Evolutionary conservation across 2,888 invertebrate genomes (phyloP).

Genomic region (Scaptomyza parva): DNA sequence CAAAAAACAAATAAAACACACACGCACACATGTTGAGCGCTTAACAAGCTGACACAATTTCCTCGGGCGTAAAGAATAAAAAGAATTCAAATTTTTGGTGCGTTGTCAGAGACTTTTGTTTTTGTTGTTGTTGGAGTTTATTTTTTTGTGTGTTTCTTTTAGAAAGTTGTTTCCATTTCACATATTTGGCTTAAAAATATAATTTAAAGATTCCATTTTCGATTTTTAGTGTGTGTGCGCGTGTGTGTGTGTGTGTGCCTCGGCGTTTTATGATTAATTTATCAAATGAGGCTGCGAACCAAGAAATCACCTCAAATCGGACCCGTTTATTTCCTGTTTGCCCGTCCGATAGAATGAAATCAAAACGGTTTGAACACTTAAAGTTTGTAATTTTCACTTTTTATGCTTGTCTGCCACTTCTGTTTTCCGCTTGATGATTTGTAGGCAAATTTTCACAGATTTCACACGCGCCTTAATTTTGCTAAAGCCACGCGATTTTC

Average conservation of each 20-base stretch:
- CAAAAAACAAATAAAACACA: slow-evolving; percentile 23
- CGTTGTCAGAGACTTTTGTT: slow-evolving; percentile 32
- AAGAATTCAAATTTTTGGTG: slow-evolving; percentile 73
- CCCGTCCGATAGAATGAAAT: slow-evolving; percentile 15
- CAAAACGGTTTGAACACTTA: slow-evolving; percentile 52
- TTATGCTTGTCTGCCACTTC: slow-evolving; percentile 35
- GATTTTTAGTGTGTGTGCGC: slow-evolving; percentile 51
- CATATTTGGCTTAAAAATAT: slow-evolving; percentile 72
- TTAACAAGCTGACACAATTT: slow-evolving; percentile 79
- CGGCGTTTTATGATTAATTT: slow-evolving; percentile 62
- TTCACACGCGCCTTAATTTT: slow-evolving; percentile 68
- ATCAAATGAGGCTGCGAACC: slow-evolving; percentile 47
- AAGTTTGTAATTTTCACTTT: slow-evolving; percentile 70
- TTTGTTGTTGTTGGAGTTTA: slow-evolving; percentile 32
- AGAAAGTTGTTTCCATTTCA: slow-evolving; percentile 78
- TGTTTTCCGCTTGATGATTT: slow-evolving; percentile 19
- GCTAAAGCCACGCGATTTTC: slow-evolving; percentile 24
- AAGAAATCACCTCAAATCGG: slow-evolving; percentile 64
- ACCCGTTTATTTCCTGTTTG: slow-evolving; percentile 55
- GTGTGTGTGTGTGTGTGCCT: slow-evolving; percentile 16
- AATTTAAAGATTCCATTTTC: slow-evolving; percentile 72
- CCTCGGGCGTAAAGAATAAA: slow-evolving; percentile 77
- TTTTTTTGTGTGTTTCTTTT: slow-evolving; percentile 59
- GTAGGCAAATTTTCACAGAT: slow-evolving; percentile 69
- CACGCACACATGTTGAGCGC: slow-evolving; percentile 38